Evolutionary conservation across 1,140 invertebrate genomes (phyloP), one percentile per base, ranked within the genome.

Genomic region (Cherax quadricarinatus): DNA sequence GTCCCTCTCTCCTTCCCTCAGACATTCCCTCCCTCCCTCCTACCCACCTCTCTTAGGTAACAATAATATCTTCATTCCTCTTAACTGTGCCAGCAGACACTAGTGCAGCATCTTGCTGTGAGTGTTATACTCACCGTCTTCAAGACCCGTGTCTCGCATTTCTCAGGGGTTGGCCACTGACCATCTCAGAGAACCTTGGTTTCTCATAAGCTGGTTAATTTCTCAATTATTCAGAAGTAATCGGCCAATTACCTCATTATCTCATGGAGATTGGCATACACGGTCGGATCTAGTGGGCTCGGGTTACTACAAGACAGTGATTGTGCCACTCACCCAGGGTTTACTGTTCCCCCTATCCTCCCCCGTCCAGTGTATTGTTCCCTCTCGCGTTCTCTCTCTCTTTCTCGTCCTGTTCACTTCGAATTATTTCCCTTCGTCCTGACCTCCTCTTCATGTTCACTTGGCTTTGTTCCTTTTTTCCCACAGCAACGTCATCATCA

Each of bases 191-290:
- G 14, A 66, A 75, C 21, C 81, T 57, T 30, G 66, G n/a, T n/a
- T 84, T 16, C 49, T 78, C 88, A 70, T 66, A 75, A 62, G 49
- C 88, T 85, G 88, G 85, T 90, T 90, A 90, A 90, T 90, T 84
- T 49, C 88, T 90, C 88, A 83, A 90, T 90, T 90, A 90, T 90
- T 90, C 88, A 90, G 84, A 81, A 57, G 81, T 90, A 90, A 90
- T 82, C 75, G 88, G 66, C n/a, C 82, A 90, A 90, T 90, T 90
- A 90, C 53, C 88, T 90, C 81, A 83, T 90, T 90, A 73, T 62
- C 81, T 30, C 48, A 41, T 60, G 81, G 51, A 78, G 81, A 90
- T 90, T 62, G 82, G 88, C 88, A 90, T n/a, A 51, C 41, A 49
- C 7, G 41, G 51, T 16, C 41, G 5, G 86, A 51, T 49, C 14